A percentile compares a stretch with the other conserved stretches of the same genome.
phyloP scores from a whole-genome alignment of 2,113 vertebrate genomes.

The Malaclemys terrapin region DNA sequence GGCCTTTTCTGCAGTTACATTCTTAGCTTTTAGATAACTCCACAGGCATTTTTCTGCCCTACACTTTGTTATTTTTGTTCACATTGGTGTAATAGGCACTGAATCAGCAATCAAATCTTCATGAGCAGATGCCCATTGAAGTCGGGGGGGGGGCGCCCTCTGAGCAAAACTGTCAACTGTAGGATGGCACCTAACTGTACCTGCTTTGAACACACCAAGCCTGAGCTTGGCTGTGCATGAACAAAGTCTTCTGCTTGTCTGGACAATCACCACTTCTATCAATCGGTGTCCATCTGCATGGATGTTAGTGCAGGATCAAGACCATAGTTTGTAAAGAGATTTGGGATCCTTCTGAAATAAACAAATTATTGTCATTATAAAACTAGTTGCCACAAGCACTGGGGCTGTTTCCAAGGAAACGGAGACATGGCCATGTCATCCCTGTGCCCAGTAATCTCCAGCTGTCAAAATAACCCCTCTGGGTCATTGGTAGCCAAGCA shows the following conservation, averaged over 20 bases:
- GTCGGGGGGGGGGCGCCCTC: neutral
- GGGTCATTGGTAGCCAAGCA: rapidly evolving
- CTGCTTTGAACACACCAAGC: neutral
- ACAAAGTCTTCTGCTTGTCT: neutral
- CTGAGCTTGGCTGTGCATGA: neutral
- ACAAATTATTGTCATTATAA: neutral
- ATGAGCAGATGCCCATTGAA: too few relatives aligned
- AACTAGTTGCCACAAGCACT: rapidly evolving
- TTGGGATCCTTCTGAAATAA: neutral
- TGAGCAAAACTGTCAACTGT: neutral
- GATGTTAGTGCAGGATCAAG: neutral
- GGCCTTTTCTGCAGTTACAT: neutral
- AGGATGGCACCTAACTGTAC: neutral
- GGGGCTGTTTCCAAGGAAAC: rapidly evolving
- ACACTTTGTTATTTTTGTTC: neutral
- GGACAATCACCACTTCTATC: neutral
- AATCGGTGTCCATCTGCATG: neutral
- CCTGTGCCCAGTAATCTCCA: neutral
- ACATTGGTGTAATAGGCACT: neutral
- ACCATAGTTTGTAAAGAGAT: neutral
- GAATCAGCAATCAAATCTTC: neutral
- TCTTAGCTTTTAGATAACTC: neutral
- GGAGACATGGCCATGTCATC: neutral
- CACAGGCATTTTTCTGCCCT: neutral
- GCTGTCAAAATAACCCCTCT: rapidly evolving